These are phyloP conservation scores for Epinephelus fuscoguttatus DNA, from an alignment of 2,113 vertebrate species.

Conservation along the genomic window DNA sequence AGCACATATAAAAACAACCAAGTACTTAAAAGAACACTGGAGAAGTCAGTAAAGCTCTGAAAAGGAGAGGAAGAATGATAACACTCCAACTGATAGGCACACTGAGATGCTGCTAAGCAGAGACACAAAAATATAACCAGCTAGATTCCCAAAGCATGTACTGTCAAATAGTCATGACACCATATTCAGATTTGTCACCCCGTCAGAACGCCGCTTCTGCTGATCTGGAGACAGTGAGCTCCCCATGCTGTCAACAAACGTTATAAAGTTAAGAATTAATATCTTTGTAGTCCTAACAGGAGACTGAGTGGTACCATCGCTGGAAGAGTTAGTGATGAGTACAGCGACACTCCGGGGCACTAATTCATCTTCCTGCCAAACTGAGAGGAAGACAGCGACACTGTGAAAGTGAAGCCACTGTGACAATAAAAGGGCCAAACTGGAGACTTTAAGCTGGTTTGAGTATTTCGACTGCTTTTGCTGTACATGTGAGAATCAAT, in stretches of 20 bases:
- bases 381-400: not conserved
- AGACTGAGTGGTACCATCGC: not conserved
- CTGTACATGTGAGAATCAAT: not conserved
- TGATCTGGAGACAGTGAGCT: conserved; percentile 19
- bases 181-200: conserved; percentile 14
- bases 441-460: not conserved
- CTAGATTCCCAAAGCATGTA: conserved; percentile 10
- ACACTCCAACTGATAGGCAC: not conserved
- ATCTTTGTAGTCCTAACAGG: conserved; percentile 35
- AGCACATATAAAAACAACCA: not conserved
- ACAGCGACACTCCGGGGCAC: conserved; percentile 9
- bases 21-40: conserved; percentile 8
- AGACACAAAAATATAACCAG: not conserved
- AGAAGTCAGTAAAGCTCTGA: not conserved
- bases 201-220: conserved; percentile 4
- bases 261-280: conserved; percentile 27
- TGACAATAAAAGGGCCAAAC: not conserved
- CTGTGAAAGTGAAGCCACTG: not conserved
- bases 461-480: not conserved
- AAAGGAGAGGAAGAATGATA: not conserved
- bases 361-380: conserved; percentile 13
- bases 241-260: conserved; percentile 27
- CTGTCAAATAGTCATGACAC: conserved; percentile 7
- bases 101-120: conserved; percentile 10
- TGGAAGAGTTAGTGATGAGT: conserved; percentile 8